phyloP scores from a whole-genome alignment of 2,888 invertebrate species.

The Aphrophora alni region DNA sequence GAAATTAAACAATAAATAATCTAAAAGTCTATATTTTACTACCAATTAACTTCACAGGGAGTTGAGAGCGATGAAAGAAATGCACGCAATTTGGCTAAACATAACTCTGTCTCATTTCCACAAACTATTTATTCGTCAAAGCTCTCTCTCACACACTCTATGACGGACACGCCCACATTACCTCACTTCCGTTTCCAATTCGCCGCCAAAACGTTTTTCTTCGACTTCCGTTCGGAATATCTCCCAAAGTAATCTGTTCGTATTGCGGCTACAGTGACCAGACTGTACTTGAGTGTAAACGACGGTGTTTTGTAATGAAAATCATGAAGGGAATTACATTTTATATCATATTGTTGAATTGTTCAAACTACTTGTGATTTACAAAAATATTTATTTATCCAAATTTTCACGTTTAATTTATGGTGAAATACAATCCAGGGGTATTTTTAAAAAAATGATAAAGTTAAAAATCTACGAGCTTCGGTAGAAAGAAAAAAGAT shows the following conservation, averaged over 20 bases:
- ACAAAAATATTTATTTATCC: too few species aligned
- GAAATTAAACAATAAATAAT: too few species aligned
- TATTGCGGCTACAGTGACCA: not conserved
- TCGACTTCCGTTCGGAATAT: constrained; percentile 28
- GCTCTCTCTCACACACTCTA: constrained; percentile 3
- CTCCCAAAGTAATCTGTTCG: not conserved
- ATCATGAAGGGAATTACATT: too few species aligned
- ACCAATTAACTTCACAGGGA: not conserved
- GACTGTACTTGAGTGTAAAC: too few species aligned
- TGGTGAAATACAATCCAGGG: too few species aligned
- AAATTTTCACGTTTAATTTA: too few species aligned
- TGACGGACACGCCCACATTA: constrained; percentile 20
- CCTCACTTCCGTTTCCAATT: constrained; percentile 34
- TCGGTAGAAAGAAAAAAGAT: too few species aligned
- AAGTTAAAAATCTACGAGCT: too few species aligned
- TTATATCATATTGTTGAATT: too few species aligned
- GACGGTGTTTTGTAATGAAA: too few species aligned
- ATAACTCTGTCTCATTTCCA: not conserved
- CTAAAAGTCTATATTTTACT: not conserved
- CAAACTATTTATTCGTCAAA: not conserved
- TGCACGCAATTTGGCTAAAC: not conserved
- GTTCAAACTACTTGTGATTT: too few species aligned
- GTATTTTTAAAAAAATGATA: too few species aligned
- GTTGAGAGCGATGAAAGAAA: not conserved
- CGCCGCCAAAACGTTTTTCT: constrained; percentile 35